Conservation (phyloP, 1,140 invertebrate genomes). For the Heliconius melpomene region DNA sequence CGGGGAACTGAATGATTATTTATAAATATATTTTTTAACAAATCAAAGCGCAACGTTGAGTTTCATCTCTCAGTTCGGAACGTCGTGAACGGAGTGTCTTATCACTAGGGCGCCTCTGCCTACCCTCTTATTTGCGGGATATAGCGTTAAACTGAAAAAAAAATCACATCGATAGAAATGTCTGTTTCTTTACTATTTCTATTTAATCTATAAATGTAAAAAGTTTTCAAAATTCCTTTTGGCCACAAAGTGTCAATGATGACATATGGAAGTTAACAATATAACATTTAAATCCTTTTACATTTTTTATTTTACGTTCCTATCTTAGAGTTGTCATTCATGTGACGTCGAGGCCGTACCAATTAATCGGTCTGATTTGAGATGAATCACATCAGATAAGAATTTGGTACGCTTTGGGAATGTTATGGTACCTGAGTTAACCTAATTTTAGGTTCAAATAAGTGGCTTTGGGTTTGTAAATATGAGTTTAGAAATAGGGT, state of each 20-base stretch:
- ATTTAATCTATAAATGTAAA: no score
- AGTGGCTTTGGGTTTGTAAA: background rate
- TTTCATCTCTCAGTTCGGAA: no score
- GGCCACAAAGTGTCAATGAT: background rate
- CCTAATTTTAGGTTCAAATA: background rate
- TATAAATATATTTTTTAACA: no score
- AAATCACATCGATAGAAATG: no score
- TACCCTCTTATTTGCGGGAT: no score
- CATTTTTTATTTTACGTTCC: background rate
- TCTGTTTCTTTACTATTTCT: no score
- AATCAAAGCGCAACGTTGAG: no score
- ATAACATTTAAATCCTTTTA: background rate
- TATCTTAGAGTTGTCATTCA: background rate
- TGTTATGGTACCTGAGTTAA: background rate
- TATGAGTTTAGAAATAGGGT: background rate
- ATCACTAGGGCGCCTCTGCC: no score
- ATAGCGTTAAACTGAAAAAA: no score
- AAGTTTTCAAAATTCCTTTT: background rate
- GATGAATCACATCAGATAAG: conserved; percentile 17
- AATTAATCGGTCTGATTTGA: conserved; percentile 12
- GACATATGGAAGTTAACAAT: background rate
- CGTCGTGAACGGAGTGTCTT: no score
- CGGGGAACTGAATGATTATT: no score
- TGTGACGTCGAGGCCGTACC: background rate
- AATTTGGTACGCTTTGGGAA: background rate